phyloP scores from a whole-genome alignment of 2,113 vertebrate genomes.

The Channa maculata region DNA sequence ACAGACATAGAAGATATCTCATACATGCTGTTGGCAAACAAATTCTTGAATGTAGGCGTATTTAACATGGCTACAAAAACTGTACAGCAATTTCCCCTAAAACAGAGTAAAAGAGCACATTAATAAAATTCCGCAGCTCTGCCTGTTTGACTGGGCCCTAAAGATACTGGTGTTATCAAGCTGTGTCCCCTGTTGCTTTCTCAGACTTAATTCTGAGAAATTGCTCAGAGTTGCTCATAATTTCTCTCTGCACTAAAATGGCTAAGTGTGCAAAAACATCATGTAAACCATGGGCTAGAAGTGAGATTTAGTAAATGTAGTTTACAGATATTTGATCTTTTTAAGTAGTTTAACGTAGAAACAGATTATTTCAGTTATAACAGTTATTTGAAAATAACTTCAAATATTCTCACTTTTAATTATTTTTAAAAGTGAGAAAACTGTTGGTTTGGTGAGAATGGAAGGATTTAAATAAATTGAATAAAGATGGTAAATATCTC shows the following conservation, averaged over 20 bases:
- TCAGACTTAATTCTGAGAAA: not conserved
- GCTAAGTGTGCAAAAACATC: not conserved
- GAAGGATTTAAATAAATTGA: too few species aligned
- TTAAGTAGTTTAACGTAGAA: not conserved
- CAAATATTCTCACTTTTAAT: too few species aligned
- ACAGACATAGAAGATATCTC: too few species aligned
- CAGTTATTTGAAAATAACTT: too few species aligned
- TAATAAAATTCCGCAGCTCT: not conserved
- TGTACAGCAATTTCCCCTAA: not conserved
- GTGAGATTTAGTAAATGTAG: constrained; percentile 1
- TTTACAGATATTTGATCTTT: not conserved
- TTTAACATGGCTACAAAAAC: not conserved
- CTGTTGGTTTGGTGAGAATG: too few species aligned
- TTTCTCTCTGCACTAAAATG: constrained; percentile 28
- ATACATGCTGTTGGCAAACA: not conserved
- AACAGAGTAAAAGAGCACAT: not conserved
- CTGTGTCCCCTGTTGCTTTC: not conserved
- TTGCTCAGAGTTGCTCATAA: not conserved
- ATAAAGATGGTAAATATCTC: too few species aligned
- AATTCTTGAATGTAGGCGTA: not conserved
- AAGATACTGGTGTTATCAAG: not conserved
- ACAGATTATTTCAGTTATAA: too few species aligned
- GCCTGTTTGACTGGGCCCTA: not conserved
- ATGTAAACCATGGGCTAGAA: not conserved
- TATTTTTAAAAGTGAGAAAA: too few species aligned